Conservation (phyloP, 2,797 vertebrate genomes). For the Crenichthys baileyi region DNA sequence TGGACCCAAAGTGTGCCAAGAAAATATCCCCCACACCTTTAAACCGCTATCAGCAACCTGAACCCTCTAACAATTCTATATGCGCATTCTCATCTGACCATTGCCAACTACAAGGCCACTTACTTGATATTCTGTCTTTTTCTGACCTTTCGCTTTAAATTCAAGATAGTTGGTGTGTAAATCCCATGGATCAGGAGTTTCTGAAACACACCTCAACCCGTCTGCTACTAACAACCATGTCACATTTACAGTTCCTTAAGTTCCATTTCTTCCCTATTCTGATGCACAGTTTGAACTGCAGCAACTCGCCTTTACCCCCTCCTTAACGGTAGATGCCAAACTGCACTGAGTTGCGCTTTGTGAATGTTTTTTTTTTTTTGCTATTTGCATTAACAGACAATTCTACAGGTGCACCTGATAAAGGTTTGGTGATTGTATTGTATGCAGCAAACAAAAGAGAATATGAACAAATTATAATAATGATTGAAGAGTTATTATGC, state of each 20-base stretch:
- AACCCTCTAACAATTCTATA: not conserved
- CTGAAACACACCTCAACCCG: not conserved
- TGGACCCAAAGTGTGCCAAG: not conserved
- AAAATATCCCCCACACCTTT: not conserved
- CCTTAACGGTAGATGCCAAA: not conserved
- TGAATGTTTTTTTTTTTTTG: not conserved
- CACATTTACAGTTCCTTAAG: no score
- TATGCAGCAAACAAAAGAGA: not conserved
- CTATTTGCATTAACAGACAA: not conserved
- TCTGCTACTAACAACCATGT: no score
- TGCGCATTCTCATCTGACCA: not conserved
- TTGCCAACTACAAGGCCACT: not conserved
- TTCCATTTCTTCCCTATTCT: not conserved
- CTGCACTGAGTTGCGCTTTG: not conserved
- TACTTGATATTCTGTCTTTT: not conserved
- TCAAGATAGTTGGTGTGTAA: not conserved
- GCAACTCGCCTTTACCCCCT: not conserved
- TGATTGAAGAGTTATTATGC: constrained; percentile 4
- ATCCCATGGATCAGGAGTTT: not conserved
- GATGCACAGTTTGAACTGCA: not conserved
- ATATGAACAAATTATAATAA: not conserved
- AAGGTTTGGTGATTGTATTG: not conserved
- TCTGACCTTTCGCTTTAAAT: not conserved
- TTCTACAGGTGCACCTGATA: not conserved
- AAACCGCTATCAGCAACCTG: no score